Conservation (phyloP, 2,888 invertebrate species). For the Polydrusus tereticollis region DNA sequence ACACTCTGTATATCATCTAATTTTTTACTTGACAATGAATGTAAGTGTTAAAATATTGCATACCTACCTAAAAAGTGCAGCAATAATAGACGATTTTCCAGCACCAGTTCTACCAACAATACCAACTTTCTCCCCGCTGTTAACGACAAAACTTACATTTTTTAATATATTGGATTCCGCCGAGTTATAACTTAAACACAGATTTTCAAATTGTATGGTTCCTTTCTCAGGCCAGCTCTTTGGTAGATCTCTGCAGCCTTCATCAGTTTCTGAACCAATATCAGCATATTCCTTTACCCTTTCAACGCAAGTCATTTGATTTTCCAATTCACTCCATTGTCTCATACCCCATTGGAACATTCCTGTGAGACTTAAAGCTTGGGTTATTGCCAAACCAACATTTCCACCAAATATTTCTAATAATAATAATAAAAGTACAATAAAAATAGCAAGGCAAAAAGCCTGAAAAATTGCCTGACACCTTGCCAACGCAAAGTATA, state of each 20-base stretch:
- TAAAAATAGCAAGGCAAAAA: no score
- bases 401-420: constrained; percentile 76
- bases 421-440: constrained; percentile 35
- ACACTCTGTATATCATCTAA: no score
- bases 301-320: constrained; percentile 93
- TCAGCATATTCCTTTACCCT: constrained; percentile 86
- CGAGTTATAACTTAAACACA: constrained; percentile 79
- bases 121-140: constrained; percentile 79
- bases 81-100: constrained; percentile 82
- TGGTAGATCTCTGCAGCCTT: constrained; percentile 37
- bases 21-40: no score
- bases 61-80: constrained; percentile 74
- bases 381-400: constrained; percentile 84
- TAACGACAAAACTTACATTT: constrained; percentile 72
- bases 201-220: constrained; percentile 75
- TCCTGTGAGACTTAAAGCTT: constrained; percentile 83
- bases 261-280: constrained; percentile 71
- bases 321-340: constrained; percentile 73
- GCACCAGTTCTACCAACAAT: constrained; percentile 88
- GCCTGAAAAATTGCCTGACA: no score
- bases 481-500: no score
- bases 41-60: not conserved
- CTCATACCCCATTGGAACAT: constrained; percentile 75
- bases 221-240: constrained; percentile 79
- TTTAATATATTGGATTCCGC: constrained; percentile 81